Base-by-base conservation (phyloP, 2,888 invertebrate genomes). In the Drosophila monieri region DNA sequence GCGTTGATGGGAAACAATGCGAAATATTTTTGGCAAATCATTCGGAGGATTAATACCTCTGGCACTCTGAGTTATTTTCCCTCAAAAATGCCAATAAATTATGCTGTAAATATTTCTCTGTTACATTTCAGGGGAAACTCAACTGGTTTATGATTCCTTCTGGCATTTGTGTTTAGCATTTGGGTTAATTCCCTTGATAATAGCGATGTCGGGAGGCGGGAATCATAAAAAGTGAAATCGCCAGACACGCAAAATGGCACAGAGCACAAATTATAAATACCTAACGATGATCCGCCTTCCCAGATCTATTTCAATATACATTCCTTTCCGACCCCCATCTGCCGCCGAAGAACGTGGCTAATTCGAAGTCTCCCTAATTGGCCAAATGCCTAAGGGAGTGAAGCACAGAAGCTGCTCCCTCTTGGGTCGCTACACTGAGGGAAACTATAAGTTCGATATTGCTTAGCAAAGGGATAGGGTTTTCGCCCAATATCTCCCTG, bases 281-380 rank as follows among this genome's bases (percentile, higher is more conserved):
- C 39, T 48, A 48, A 25, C 35, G 30, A 55, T 56, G 58, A 58
- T 58, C 49, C 44, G 21, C 18, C 59, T 58, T 58, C 44, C 27
- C 18, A 70, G 41, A 68, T 64, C 60, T 37, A 47, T 47, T 60
- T 39, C 14, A 37, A 47, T 39, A 35, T 30, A 5, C 9, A 47
- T 23, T 60, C 39, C 35, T 1, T 30, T 39, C 15, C 64, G 60
- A 60, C 60, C 60, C 21, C 39, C 27, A 47, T 62, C 21, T 27
- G 3, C n/a, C 23, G 23, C n/a, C 41, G 52, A 73, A 52, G 39
- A 30, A 52, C 32, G 68, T 53, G 62, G 58, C 55, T 77, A 66
- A 67, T 23, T 59, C 44, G 53, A 37, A 46, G 37, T 64, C 55
- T 56, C 18, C 39, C 69, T 78, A 85, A 85, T 80, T 79, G 83